phyloP scores from a whole-genome alignment of 30 jellyfish, hydroid and myxozoan genomes.

The Cassiopea xamachana region DNA sequence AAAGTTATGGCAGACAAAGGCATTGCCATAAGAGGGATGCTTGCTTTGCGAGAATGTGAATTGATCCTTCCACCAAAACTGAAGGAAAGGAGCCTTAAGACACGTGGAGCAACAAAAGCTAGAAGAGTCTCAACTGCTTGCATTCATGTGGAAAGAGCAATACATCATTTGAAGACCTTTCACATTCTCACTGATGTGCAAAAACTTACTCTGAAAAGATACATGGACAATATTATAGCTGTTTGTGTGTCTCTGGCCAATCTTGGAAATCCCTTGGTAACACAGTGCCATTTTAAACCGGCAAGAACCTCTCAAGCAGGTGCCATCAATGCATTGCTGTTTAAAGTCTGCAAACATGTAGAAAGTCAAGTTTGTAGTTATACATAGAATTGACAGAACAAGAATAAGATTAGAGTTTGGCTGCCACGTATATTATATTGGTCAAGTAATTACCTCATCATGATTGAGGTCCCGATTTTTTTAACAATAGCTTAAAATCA shows the following conservation, averaged over 20 bases:
- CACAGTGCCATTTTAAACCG: no score
- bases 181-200: neutral
- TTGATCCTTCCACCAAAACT: slow-evolving; percentile 16
- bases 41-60: slow-evolving; percentile 21
- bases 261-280: neutral
- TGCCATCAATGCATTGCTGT: no score
- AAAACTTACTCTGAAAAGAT: neutral
- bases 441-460: no score
- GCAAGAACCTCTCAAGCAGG: no score
- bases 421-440: no score
- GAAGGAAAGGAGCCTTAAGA: slow-evolving; percentile 25
- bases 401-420: no score
- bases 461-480: no score
- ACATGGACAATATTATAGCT: neutral
- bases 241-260: neutral
- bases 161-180: slow-evolving; percentile 9
- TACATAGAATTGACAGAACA: no score
- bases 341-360: no score
- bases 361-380: no score
- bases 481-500: no score
- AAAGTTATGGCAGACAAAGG: slow-evolving; percentile 55
- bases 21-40: slow-evolving; percentile 33
- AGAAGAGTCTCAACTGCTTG: slow-evolving; percentile 34
- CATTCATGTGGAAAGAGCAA: slow-evolving; percentile 58
- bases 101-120: slow-evolving; percentile 49